Conservation (phyloP, 1,140 invertebrate species). For the Drosophila ficusphila region DNA sequence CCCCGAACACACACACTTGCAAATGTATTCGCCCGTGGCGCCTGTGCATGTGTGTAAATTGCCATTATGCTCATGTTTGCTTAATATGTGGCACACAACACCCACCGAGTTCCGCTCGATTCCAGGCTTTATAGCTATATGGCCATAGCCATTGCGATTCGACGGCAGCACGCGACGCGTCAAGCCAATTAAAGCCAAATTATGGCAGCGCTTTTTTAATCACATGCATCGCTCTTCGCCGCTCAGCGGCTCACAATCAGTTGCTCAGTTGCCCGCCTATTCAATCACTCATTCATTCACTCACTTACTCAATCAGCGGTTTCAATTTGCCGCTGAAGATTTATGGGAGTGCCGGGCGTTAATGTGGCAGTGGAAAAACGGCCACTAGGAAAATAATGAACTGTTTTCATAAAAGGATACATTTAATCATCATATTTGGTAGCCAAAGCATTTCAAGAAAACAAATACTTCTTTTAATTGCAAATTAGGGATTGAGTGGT, state of each 20-base stretch:
- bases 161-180: conserved; percentile 65
- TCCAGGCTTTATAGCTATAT: conserved; percentile 8
- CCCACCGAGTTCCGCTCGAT: conserved; percentile 38
- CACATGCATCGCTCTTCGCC: conserved; percentile 60
- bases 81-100: conserved; percentile 71
- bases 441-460: no score
- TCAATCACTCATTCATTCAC: conserved; percentile 28
- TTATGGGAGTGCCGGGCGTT: conserved; percentile 56
- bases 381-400: neutral
- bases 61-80: conserved; percentile 79
- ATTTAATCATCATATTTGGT: no score
- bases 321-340: conserved; percentile 68
- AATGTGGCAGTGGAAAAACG: conserved; percentile 25
- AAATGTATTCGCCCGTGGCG: conserved; percentile 7
- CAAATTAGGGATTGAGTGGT: no score
- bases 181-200: conserved; percentile 78
- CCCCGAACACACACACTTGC: conserved; percentile 8
- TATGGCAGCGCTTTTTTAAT: conserved; percentile 73
- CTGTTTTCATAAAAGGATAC: neutral
- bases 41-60: conserved; percentile 47
- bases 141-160: conserved; percentile 8
- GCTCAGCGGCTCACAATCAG: neutral
- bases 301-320: conserved; percentile 37
- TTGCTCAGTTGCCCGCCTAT: conserved; percentile 5
- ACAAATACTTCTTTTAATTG: neutral